Evolutionary conservation across 2,888 invertebrate species (phyloP), one percentile per base, ranked within the genome.

Genomic region (Troglohyphantes excavatus): DNA sequence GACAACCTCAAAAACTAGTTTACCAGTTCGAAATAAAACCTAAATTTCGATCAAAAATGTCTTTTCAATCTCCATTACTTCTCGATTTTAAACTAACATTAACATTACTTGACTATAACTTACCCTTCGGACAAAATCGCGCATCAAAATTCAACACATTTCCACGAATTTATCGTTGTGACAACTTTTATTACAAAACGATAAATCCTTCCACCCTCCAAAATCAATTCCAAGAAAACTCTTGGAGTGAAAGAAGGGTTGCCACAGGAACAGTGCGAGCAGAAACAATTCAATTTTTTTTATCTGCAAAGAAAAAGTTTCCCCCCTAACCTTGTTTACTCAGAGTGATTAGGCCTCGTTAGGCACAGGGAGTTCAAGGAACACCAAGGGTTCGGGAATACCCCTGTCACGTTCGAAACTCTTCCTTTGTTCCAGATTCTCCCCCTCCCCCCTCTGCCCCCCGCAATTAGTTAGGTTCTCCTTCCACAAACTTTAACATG

Each of bases 331-430:
- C 82, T 89, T 82, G 88, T 89, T 89, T 89, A 59, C 82, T 13
- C 68, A 9, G 76, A 89, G 82, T 89, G 88, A 89, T 89, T 89
- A 89, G 82, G 88, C 63, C 75, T 89, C 88, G 88, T 89, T 89
- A 89, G 79, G 46, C 72, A 17, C 27, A 59, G 72, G 65, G 39
- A 78, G 39, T 63, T 63, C 43, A 39, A 65, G 11, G 67, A 61
- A 59, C 63, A 61, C 39, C 68, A 39, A 19, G 67, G 63, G 33
- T 46, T 61, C 23, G 39, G 17, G n/a, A 43, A n/a, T 46, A 75
- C 46, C 75, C 88, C 61, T 33, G 88, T 88, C 82, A 83, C 88
- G 82, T 83, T 29, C 63, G n/a, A 19, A 29, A 68, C 19, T 65
- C 81, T 86, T 13, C 67, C 43, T 88, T 88, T 88, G 67, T 33